These are phyloP conservation scores for Neotoxoptera formosana DNA, from an alignment of 1,140 invertebrate species.

Conservation along the genomic window DNA sequence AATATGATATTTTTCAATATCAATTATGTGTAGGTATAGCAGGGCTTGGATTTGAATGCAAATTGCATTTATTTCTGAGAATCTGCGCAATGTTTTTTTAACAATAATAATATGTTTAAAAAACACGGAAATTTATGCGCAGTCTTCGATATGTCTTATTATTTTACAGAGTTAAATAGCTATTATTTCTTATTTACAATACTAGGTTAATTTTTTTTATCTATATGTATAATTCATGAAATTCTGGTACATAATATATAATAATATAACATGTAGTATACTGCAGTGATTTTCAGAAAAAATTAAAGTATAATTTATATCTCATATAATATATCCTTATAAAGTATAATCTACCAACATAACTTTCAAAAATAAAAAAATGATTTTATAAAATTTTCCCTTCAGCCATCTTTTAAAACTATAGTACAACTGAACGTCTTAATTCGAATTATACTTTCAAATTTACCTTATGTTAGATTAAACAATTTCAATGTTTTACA, in stretches of 20 bases:
- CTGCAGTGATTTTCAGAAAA: not conserved
- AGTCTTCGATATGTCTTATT: not conserved
- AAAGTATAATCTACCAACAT: too few relatives aligned
- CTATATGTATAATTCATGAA: not conserved
- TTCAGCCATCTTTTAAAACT: not conserved
- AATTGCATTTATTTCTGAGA: not conserved
- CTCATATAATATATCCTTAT: too few relatives aligned
- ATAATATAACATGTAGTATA: not conserved
- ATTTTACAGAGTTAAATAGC: not conserved
- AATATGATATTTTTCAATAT: not conserved
- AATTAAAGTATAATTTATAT: not conserved
- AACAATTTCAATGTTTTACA: not conserved
- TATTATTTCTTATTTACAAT: not conserved
- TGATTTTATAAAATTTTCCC: too few relatives aligned
- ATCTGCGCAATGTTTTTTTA: not conserved
- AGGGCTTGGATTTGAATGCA: not conserved
- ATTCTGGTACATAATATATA: not conserved
- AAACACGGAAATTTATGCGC: not conserved
- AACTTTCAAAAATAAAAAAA: too few relatives aligned
- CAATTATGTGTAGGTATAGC: not conserved
- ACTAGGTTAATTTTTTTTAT: not conserved
- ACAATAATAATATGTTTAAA: not conserved
- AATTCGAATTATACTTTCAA: not conserved
- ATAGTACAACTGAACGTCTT: not conserved
- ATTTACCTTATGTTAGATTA: not conserved